These are phyloP conservation scores for Cromileptes altivelis DNA, from an alignment of 2,113 vertebrate genomes.

Conservation along the genomic window DNA sequence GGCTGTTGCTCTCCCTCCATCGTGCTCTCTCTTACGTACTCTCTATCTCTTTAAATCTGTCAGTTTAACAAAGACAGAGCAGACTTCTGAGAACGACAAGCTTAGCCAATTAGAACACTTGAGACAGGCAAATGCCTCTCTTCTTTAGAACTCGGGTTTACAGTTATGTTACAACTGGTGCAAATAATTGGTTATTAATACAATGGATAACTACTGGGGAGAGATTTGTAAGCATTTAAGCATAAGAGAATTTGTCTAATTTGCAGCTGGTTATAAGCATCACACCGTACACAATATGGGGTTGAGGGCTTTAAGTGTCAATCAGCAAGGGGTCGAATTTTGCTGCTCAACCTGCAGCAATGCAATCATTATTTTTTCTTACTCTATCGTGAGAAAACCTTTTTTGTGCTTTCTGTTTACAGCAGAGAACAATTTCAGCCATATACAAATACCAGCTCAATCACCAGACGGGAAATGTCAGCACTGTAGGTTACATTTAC, in stretches of 20 bases:
- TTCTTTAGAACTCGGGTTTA: conserved; percentile 57
- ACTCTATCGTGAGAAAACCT: not conserved
- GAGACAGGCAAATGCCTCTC: conserved; percentile 67
- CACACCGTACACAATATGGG: conserved; percentile 19
- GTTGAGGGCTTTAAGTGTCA: conserved; percentile 54
- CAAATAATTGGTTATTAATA: conserved; percentile 65
- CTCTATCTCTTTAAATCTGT: conserved; percentile 69
- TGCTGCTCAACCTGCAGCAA: no score
- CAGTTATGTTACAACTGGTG: conserved; percentile 50
- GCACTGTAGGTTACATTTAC: no score
- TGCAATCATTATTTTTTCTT: no score
- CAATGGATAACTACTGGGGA: conserved; percentile 51
- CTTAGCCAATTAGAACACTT: conserved; percentile 78
- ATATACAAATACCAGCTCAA: not conserved
- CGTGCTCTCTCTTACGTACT: conserved; percentile 26
- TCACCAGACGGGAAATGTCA: no score
- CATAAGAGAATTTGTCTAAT: conserved; percentile 67
- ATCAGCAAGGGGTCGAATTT: conserved; percentile 17
- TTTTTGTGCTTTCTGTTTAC: conserved; percentile 11
- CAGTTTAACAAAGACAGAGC: conserved; percentile 73
- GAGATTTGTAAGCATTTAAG: conserved; percentile 62
- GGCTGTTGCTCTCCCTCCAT: conserved; percentile 50
- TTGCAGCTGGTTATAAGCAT: conserved; percentile 56
- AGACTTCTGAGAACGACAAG: conserved; percentile 61
- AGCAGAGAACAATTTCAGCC: not conserved